Evolutionary conservation across 2,113 vertebrate species (phyloP).

Genomic region (Paralichthys olivaceus): DNA sequence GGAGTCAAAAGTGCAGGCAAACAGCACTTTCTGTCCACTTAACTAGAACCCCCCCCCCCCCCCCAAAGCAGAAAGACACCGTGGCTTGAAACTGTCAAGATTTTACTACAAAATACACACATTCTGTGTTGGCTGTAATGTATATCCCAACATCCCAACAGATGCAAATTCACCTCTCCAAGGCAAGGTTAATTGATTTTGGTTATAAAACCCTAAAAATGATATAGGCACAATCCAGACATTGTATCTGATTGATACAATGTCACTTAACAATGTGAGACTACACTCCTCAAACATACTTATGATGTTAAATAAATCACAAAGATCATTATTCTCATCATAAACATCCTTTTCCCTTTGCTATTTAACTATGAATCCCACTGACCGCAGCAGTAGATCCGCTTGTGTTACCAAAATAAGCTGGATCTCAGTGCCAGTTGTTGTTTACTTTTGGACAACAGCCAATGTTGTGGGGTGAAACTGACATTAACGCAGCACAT

Average conservation of each 20-base stretch:
- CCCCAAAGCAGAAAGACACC: slow-evolving; percentile 12
- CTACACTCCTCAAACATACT: too few species aligned
- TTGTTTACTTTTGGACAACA: slow-evolving; percentile 12
- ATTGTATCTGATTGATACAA: too few species aligned
- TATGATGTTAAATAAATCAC: background rate
- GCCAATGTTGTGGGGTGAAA: background rate
- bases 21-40: slow-evolving; percentile 10
- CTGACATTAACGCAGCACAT: background rate
- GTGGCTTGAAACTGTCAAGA: too few species aligned
- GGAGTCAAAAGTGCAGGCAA: slow-evolving; percentile 34
- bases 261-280: too few species aligned
- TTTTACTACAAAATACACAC: too few species aligned
- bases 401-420: slow-evolving; percentile 29
- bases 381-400: background rate
- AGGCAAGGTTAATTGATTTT: too few species aligned
- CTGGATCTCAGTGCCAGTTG: background rate
- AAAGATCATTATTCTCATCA: slow-evolving; percentile 4
- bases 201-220: too few species aligned
- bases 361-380: background rate
- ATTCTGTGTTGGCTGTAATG: too few species aligned
- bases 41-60: background rate
- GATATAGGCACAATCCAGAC: too few species aligned
- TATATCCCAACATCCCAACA: too few species aligned
- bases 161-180: too few species aligned
- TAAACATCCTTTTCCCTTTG: slow-evolving; percentile 6